Evolutionary conservation across 2,888 invertebrate species (phyloP).

Genomic region (Stratiomys singularior): DNA sequence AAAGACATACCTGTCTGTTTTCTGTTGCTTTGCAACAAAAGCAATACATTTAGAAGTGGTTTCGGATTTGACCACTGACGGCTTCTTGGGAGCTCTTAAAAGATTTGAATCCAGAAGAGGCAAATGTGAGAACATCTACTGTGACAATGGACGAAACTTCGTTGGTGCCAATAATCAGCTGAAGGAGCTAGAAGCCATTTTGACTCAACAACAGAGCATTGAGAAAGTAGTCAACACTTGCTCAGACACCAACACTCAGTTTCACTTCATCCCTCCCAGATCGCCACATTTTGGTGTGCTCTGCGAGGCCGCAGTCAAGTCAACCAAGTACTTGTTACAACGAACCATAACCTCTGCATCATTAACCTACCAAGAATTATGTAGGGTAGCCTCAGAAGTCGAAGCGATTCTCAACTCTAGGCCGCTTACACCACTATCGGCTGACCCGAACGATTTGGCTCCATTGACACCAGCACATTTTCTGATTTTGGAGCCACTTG

Average conservation of each 20-base stretch:
- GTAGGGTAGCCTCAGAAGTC: constrained; percentile 48
- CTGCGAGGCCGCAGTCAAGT: constrained; percentile 53
- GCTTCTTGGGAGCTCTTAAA: constrained; percentile 31
- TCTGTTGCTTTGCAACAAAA: background rate
- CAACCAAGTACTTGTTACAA: constrained; percentile 49
- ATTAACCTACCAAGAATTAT: constrained; percentile 33
- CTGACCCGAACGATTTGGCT: constrained; percentile 53
- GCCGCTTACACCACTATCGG: constrained; percentile 50
- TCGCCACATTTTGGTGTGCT: constrained; percentile 52
- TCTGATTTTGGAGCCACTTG: constrained; percentile 50
- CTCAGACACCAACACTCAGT: background rate
- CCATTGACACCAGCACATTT: constrained; percentile 52
- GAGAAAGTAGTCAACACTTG: background rate
- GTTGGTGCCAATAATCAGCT: constrained; percentile 11
- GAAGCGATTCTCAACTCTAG: constrained; percentile 55
- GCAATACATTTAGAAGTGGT: constrained; percentile 39
- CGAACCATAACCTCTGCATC: background rate
- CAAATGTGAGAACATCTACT: constrained; percentile 19
- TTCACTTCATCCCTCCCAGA: constrained; percentile 51
- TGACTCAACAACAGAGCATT: background rate
- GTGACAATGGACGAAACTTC: constrained; percentile 12
- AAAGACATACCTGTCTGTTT: constrained; percentile 12
- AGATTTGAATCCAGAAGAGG: constrained; percentile 45
- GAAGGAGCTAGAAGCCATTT: background rate
- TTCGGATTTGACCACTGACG: constrained; percentile 17